A percentile compares a stretch with the other conserved stretches of the same genome.
Conservation (phyloP, 2,113 vertebrate species). For the Setophaga coronata region DNA sequence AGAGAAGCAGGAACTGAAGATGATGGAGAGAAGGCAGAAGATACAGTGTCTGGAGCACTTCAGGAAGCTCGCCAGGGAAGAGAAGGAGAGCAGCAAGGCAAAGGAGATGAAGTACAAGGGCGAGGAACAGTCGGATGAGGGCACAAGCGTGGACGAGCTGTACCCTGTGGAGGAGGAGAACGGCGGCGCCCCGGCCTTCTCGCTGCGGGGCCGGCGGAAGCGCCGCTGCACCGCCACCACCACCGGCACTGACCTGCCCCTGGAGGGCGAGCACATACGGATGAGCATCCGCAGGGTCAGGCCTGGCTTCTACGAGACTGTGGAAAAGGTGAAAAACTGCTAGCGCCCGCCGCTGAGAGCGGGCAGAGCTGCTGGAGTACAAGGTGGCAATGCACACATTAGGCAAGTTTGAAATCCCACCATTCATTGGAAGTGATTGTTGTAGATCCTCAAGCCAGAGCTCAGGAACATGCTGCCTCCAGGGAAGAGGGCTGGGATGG, state of each 20-base stretch:
- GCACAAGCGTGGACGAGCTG: slow-evolving; percentile 43
- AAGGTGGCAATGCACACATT: slow-evolving; percentile 30
- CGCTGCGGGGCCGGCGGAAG: slow-evolving; percentile 58
- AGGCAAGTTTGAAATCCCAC: slow-evolving; percentile 60
- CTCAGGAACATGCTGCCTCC: slow-evolving; percentile 18
- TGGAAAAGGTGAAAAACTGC: slow-evolving; percentile 69
- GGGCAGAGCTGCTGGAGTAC: slow-evolving; percentile 46
- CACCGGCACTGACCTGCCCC: neutral
- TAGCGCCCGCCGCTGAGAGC: neutral
- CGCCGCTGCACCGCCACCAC: neutral
- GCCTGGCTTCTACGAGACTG: slow-evolving; percentile 72
- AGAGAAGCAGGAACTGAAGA: slow-evolving; percentile 64
- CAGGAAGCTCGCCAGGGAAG: slow-evolving; percentile 61
- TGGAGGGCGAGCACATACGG: slow-evolving; percentile 65
- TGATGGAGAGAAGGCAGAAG: slow-evolving; percentile 64
- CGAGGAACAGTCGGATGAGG: slow-evolving; percentile 32
- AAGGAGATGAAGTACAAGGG: slow-evolving; percentile 24
- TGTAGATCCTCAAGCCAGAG: slow-evolving; percentile 34
- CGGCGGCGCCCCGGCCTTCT: slow-evolving; percentile 5
- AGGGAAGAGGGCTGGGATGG: neutral
- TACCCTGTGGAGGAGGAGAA: slow-evolving; percentile 9
- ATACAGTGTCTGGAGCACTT: slow-evolving; percentile 66
- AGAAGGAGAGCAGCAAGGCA: slow-evolving; percentile 28
- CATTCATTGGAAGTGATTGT: slow-evolving; percentile 41
- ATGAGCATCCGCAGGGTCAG: slow-evolving; percentile 71